phyloP scores from a whole-genome alignment of 2,888 invertebrate genomes.

The Lasioglossum oenotherae region DNA sequence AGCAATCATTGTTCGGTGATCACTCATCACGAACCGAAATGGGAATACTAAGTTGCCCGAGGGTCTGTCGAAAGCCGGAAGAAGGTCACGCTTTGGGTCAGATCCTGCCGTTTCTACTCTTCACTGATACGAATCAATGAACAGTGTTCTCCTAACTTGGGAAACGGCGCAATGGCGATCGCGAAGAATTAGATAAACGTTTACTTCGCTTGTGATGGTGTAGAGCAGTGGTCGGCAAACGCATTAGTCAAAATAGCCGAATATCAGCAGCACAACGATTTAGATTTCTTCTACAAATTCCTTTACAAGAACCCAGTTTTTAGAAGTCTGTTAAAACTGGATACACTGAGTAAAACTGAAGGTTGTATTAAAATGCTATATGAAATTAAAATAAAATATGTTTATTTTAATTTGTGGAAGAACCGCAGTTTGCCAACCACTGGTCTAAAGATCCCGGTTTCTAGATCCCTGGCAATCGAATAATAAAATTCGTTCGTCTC shows the following conservation, averaged over 20 bases:
- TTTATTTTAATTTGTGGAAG: no score
- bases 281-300: no score
- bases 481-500: background rate
- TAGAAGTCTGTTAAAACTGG: no score
- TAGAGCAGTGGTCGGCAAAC: background rate
- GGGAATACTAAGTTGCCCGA: background rate
- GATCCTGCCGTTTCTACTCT: background rate
- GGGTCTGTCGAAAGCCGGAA: constrained; percentile 6
- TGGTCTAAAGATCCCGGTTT: background rate
- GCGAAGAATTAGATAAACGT: background rate
- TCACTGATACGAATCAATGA: background rate
- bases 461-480: background rate
- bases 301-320: no score
- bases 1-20: constrained; percentile 40
- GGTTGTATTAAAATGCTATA: no score
- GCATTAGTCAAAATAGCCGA: no score
- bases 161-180: background rate
- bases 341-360: no score
- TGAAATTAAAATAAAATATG: no score
- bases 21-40: constrained; percentile 37
- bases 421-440: no score
- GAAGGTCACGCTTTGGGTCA: constrained; percentile 1
- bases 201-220: background rate
- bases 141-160: background rate
- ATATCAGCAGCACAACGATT: no score